phyloP scores from a whole-genome alignment of 2,113 vertebrate genomes.

The Brachyistius frenatus region DNA sequence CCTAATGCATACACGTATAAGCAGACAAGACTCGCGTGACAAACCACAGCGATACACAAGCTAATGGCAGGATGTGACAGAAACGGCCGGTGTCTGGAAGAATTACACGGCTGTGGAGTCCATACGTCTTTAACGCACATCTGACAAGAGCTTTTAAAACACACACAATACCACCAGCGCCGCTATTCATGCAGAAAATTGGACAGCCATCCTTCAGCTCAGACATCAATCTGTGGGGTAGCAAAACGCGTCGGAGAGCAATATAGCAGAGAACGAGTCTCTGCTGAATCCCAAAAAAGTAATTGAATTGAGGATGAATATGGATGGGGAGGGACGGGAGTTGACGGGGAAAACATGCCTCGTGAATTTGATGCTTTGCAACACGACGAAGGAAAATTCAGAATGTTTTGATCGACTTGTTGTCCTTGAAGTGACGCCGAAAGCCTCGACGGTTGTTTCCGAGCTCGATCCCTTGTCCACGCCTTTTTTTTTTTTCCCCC shows the following conservation, averaged over 20 bases:
- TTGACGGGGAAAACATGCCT: constrained; percentile 45
- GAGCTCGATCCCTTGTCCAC: neutral
- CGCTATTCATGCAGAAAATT: constrained; percentile 82
- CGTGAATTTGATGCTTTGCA: constrained; percentile 41
- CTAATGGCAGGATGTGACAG: constrained; percentile 62
- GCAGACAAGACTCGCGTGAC: constrained; percentile 2
- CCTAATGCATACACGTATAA: neutral
- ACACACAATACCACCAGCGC: constrained; percentile 58
- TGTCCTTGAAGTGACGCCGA: neutral
- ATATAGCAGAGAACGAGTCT: constrained; percentile 56
- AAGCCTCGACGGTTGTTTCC: neutral
- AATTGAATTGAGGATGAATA: constrained; percentile 77
- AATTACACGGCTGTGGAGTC: constrained; percentile 50
- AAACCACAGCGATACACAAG: constrained; percentile 46
- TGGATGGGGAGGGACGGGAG: constrained; percentile 53
- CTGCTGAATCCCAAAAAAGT: constrained; percentile 68
- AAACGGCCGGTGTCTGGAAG: constrained; percentile 46
- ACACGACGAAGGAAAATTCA: constrained; percentile 18
- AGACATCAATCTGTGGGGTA: constrained; percentile 73
- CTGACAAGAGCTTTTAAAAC: constrained; percentile 79
- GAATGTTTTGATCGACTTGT: neutral
- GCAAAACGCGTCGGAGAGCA: constrained; percentile 68
- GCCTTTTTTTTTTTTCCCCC: neutral
- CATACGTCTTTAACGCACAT: constrained; percentile 67
- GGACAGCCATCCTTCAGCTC: constrained; percentile 81